Evolutionary conservation across 2,888 invertebrate species (phyloP).

Genomic region (Calliphora vomitoria): DNA sequence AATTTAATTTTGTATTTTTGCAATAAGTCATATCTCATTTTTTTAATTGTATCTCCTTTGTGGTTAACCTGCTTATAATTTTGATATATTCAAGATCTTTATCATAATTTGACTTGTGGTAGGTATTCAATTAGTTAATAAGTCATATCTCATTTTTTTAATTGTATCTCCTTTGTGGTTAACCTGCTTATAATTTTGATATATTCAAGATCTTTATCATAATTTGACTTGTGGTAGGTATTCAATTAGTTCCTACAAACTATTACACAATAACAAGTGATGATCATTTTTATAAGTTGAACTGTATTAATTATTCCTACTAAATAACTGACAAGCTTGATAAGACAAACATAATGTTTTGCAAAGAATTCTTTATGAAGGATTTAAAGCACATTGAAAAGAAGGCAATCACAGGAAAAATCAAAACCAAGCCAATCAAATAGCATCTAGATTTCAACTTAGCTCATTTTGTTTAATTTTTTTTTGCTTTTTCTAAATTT

Average conservation of each 20-base stretch:
- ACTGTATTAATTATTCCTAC: slow-evolving; percentile 1
- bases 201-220: not conserved
- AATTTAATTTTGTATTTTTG: too few relatives aligned
- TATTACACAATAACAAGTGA: slow-evolving; percentile 43
- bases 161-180: not conserved
- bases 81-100: not conserved
- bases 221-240: slow-evolving; percentile 46
- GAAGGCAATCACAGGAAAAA: too few relatives aligned
- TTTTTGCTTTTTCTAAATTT: slow-evolving; percentile 26
- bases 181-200: not conserved
- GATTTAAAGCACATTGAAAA: slow-evolving; percentile 18
- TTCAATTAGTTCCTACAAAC: slow-evolving; percentile 54
- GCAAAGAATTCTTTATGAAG: slow-evolving; percentile 29
- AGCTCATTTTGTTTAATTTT: not conserved
- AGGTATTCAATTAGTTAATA: slow-evolving; percentile 49
- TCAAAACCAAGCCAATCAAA: slow-evolving; percentile 46
- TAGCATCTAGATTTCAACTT: slow-evolving; percentile 43
- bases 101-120: slow-evolving; percentile 45
- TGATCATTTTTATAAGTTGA: slow-evolving; percentile 21
- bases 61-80: not conserved
- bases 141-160: too few relatives aligned
- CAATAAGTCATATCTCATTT: too few relatives aligned
- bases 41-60: not conserved
- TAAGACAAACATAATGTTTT: slow-evolving; percentile 11
- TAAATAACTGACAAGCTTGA: slow-evolving; percentile 17